Conservation (phyloP, 2,113 vertebrate species). For the Chlamydotis undulata region DNA sequence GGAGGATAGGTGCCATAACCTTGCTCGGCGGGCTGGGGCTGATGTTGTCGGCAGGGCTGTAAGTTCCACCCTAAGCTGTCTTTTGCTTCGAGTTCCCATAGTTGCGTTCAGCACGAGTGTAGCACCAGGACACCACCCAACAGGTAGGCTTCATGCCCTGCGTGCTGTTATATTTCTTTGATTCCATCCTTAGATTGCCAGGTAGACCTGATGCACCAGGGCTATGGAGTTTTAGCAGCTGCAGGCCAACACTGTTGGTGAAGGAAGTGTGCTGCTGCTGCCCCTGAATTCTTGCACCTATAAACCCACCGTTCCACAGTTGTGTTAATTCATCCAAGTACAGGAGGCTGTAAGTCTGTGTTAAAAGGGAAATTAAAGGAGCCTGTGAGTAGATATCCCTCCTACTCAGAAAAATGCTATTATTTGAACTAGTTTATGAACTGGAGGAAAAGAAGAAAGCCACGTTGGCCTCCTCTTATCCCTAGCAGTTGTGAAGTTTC, state of each 20-base stretch:
- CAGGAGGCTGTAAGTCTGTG: background rate
- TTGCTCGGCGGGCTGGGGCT: background rate
- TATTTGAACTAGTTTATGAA: background rate
- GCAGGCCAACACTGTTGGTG: background rate
- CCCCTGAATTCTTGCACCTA: background rate
- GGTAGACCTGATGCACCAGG: background rate
- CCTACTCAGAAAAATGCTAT: background rate
- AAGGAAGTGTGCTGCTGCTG: background rate
- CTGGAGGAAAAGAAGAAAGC: background rate
- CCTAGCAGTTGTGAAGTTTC: background rate
- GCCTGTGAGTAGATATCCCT: background rate
- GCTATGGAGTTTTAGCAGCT: background rate
- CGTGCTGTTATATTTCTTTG: background rate
- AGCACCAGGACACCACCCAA: background rate
- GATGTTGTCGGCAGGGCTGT: background rate
- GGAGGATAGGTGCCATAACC: background rate
- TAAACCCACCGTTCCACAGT: background rate
- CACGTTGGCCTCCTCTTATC: background rate
- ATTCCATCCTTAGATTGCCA: background rate
- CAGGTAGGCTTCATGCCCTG: background rate
- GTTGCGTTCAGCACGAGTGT: rapidly evolving
- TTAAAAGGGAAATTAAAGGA: background rate
- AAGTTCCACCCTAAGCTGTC: background rate
- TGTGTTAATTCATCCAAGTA: background rate
- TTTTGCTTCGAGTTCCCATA: background rate